Evolutionary conservation across 2,113 vertebrate species (phyloP).

Genomic region (Sus scrofa): T2T-Sscrofa CM000817.6:112949501-112950000

Average conservation of each 20-base stretch:
- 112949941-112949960: background rate
- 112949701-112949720: background rate
- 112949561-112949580: background rate
- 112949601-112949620: constrained; percentile 50
- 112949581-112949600: constrained; percentile 42
- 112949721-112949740: constrained; percentile 33
- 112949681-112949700: background rate
- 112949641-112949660: background rate
- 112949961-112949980: constrained; percentile 32
- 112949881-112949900: background rate
- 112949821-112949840: constrained; percentile 7
- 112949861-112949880: background rate
- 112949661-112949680: background rate
- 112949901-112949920: constrained; percentile 16
- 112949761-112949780: constrained; percentile 45
- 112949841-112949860: constrained; percentile 12
- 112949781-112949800: background rate
- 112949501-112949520: background rate
- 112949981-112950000: constrained; percentile 12
- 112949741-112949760: constrained; percentile 11
- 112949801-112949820: constrained; percentile 27
- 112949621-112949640: background rate
- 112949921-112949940: constrained; percentile 2
- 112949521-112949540: background rate
- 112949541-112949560: background rate